A percentile compares a stretch with the other conserved stretches of the same genome.
Evolutionary conservation across 2,888 invertebrate genomes (phyloP).

Genomic region (Acanthococcus lagerstroemiae): DNA sequence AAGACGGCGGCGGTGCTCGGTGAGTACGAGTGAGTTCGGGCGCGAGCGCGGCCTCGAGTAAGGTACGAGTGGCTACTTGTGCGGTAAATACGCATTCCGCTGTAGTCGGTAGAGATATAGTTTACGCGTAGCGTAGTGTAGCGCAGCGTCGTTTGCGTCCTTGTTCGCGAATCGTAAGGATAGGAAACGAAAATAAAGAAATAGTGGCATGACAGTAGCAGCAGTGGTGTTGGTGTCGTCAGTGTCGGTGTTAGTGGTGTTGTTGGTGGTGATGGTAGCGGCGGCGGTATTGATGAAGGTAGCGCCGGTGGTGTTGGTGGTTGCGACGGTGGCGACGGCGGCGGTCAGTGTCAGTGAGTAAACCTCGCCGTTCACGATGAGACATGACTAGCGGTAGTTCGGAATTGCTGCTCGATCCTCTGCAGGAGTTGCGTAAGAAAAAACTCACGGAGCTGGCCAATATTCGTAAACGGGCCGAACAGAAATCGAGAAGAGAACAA

Average conservation of each 20-base stretch:
- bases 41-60: too few species aligned
- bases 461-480: slow-evolving; percentile 47
- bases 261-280: not conserved
- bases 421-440: slow-evolving; percentile 56
- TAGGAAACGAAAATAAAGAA: not conserved
- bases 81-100: too few species aligned
- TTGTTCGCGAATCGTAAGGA: not conserved
- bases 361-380: slow-evolving; percentile 36
- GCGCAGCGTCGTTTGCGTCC: too few species aligned
- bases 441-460: slow-evolving; percentile 51
- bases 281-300: not conserved
- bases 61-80: too few species aligned
- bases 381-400: slow-evolving; percentile 60
- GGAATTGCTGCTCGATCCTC: slow-evolving; percentile 65
- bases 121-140: too few species aligned
- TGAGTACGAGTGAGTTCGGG: too few species aligned
- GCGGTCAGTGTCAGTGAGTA: not conserved
- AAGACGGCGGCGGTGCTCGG: too few species aligned
- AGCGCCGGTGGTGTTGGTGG: not conserved
- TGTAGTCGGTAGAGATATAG: too few species aligned
- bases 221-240: not conserved
- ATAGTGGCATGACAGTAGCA: not conserved
- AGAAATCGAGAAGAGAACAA: slow-evolving; percentile 34
- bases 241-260: not conserved
- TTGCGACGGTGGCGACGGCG: not conserved